Base-by-base conservation (phyloP, 2,113 vertebrate genomes). In the Caracal caracal region DNA sequence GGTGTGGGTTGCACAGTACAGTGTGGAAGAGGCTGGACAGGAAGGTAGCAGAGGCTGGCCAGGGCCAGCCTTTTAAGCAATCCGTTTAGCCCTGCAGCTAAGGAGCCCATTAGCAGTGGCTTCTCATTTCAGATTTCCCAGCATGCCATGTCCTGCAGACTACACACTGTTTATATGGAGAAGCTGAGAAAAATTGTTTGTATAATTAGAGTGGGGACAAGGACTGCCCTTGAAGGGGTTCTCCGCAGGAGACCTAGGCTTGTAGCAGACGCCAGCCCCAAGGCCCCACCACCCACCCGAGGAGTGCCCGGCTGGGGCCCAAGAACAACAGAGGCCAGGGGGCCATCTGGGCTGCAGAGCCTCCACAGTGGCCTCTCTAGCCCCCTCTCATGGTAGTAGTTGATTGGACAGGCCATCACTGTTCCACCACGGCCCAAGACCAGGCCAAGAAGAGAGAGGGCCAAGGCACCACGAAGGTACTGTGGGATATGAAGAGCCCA, bases 41-140 rank as follows among this genome's bases (percentile, higher is more conserved):
- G 76, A 96, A 93, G 56, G 89, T 22, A 85, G 81, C 35, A 95
- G 63, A 94, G 70, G 47, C 53, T 35, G 70, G 84, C 87, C 80
- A 87, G 87, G 53, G 30, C 40, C 37, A 4, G 84, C 89, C 97
- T 98, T 98, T 97, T 97, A 97, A 97, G 95, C 93, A 93, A 97
- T 98, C 98, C 98, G 95, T 98, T 98, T 98, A 98, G 97, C 98
- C 98, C 98, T 98, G 98, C 98, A 98, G 98, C 98, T 98, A 98
- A 98, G 98, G 97, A 98, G 96, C 97, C 98, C 98, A 98, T 98
- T 98, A 98, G 98, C 56, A n/a, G 87, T 95, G 65, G 84, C 53
- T 97, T 98, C 98, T 98, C 97, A 68, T 94, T 98, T 98, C 97
- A 98, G 97, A 98, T 98, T 98, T 98, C 98, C 98, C 98, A 97